Base-by-base conservation (phyloP, 1,140 invertebrate species). In the Acyrthosiphon pisum region DNA sequence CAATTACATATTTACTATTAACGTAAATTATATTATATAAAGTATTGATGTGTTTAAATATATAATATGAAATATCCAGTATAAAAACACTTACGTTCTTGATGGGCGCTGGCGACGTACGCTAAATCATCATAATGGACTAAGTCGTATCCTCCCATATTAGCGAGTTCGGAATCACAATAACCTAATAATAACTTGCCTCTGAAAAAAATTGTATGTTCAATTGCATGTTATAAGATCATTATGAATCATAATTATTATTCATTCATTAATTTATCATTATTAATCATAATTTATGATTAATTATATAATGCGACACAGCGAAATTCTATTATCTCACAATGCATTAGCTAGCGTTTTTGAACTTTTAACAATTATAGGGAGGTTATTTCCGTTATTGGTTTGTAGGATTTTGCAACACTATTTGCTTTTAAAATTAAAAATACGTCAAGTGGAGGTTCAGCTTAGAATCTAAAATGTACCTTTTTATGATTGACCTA, bases 31-130 rank as follows among this genome's bases (percentile, higher is more conserved):
- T 53, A 53, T 53, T 53, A 22, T 23, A 22, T 6, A 7, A 53
- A 22, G 20, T 53, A 53, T 53, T 53, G 22, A 53, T 22, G 20
- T 53, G 22, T 23, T 23, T 14, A 50, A 9, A 30, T 60, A 2
- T 46, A 44, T 44, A 26, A 44, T 7, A 48, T n/a, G 30, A 89
- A 22, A 30, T 7, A 35, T 81, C 30, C 41, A 48, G 20, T 50
- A 37, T 30, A 76, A 22, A 53, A 6, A 2, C 37, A 97, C 98
- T 98, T 96, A 99, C 99, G 96, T 97, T 99, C 99, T 96, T 99
- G 98, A 96, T 99, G 99, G 89, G 99, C 99, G 94, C 98, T 99
- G n/a, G 99, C 98, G 20, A 99, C 98, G 95, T 99, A 99, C 6
- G 98, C 98, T 86, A 99, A 96, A 95, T 99, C 99, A 95, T 99